Conservation (phyloP, 2,113 vertebrate genomes). For the Varanus salvator region DNA sequence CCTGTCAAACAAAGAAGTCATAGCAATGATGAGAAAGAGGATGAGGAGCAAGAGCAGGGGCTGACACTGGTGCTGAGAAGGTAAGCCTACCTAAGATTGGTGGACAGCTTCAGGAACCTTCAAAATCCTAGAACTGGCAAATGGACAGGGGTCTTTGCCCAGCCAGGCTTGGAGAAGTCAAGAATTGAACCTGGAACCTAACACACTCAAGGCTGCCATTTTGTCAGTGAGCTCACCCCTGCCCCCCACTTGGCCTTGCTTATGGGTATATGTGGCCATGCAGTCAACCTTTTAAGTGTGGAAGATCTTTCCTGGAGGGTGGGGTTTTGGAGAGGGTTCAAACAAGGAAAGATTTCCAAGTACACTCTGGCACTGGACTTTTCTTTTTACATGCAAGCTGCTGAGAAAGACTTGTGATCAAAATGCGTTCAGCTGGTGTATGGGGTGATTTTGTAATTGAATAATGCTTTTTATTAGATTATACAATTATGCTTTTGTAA, state of each 20-base stretch:
- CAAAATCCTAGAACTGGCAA: too few relatives aligned
- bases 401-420: not conserved
- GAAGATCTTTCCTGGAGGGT: not conserved
- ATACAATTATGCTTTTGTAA: not conserved
- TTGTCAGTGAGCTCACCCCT: not conserved
- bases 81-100: too few relatives aligned
- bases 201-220: not conserved
- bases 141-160: not conserved
- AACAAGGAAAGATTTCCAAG: not conserved
- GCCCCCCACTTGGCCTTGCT: not conserved
- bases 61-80: too few relatives aligned
- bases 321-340: not conserved
- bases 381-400: not conserved
- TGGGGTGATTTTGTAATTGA: not conserved
- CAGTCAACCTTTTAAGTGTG: not conserved
- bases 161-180: not conserved
- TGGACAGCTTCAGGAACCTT: too few relatives aligned
- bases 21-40: too few relatives aligned
- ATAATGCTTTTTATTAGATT: not conserved
- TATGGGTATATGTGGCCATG: not conserved
- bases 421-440: not conserved
- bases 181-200: not conserved
- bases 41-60: too few relatives aligned
- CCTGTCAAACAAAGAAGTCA: too few relatives aligned
- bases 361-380: not conserved